A percentile compares a stretch with the other conserved stretches of the same genome.
Conservation (phyloP, 2,888 invertebrate species). For the Acanthacorydalis orientalis region DNA sequence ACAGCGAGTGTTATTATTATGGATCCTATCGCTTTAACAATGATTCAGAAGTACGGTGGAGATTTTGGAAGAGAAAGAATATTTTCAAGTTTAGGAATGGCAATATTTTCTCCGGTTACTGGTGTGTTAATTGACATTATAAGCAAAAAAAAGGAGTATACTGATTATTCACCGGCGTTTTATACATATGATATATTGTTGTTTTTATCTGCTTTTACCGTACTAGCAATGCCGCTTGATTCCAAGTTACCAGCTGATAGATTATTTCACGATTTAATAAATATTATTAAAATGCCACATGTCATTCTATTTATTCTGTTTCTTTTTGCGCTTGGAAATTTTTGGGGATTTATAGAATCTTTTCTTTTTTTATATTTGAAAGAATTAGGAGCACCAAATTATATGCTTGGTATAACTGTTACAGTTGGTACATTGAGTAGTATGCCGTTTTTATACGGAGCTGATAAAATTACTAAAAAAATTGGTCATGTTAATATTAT, state of each 20-base stretch:
- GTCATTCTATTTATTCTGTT: slow-evolving; percentile 67
- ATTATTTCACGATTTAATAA: slow-evolving; percentile 54
- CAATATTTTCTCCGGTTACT: slow-evolving; percentile 64
- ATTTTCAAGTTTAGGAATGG: slow-evolving; percentile 69
- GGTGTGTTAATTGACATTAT: slow-evolving; percentile 61
- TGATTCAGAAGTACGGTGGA: slow-evolving; percentile 70
- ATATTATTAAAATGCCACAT: slow-evolving; percentile 61
- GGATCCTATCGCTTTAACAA: slow-evolving; percentile 74
- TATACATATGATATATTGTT: slow-evolving; percentile 62
- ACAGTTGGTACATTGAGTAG: slow-evolving; percentile 72
- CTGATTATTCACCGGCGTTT: slow-evolving; percentile 79
- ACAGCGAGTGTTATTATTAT: slow-evolving; percentile 75
- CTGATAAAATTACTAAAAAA: slow-evolving; percentile 64
- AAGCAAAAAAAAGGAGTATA: slow-evolving; percentile 49
- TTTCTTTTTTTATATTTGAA: slow-evolving; percentile 74
- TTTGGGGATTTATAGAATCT: slow-evolving; percentile 81
- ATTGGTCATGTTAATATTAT: slow-evolving; percentile 73
- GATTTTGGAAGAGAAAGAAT: slow-evolving; percentile 67
- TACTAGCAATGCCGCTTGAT: slow-evolving; percentile 62
- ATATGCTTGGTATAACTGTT: slow-evolving; percentile 65
- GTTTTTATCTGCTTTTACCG: slow-evolving; percentile 52
- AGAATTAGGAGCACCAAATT: slow-evolving; percentile 69
- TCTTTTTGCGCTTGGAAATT: slow-evolving; percentile 65
- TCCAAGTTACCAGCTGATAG: slow-evolving; percentile 63
- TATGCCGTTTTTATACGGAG: slow-evolving; percentile 69